Percentiles rank a stretch among this genome's conserved stretches.
phyloP scores from a whole-genome alignment of 2,797 vertebrate genomes.

The Helostoma temminkii region DNA sequence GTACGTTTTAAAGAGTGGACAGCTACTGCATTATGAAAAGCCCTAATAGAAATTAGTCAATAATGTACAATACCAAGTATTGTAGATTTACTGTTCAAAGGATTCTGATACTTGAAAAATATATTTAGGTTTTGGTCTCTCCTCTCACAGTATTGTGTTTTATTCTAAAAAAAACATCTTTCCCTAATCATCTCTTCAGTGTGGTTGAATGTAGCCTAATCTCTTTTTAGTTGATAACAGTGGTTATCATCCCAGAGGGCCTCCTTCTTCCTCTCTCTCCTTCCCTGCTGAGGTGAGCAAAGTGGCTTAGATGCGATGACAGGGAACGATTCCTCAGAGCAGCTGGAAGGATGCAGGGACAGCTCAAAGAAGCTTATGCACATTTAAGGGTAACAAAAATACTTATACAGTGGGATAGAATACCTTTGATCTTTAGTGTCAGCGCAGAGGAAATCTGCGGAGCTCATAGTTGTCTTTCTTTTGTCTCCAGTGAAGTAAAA shows the following conservation, averaged over 20 bases:
- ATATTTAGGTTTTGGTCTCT: slow-evolving; percentile 26
- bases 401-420: slow-evolving; percentile 47
- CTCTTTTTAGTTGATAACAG: slow-evolving; percentile 56
- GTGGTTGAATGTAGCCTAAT: slow-evolving; percentile 54
- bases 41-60: background rate
- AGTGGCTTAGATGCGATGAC: slow-evolving; percentile 74
- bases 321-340: slow-evolving; percentile 56
- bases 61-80: slow-evolving; percentile 4
- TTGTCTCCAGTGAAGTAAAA: background rate
- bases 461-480: background rate
- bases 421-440: slow-evolving; percentile 60
- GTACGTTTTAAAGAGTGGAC: slow-evolving; percentile 1
- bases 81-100: slow-evolving; percentile 23
- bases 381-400: slow-evolving; percentile 66
- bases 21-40: slow-evolving; percentile 23
- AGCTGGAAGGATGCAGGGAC: slow-evolving; percentile 58
- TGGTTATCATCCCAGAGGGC: slow-evolving; percentile 54
- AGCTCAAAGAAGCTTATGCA: slow-evolving; percentile 74
- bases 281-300: slow-evolving; percentile 62
- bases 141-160: slow-evolving; percentile 23
- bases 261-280: slow-evolving; percentile 25
- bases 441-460: background rate
- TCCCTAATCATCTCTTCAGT: slow-evolving; percentile 33
- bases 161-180: slow-evolving; percentile 29
- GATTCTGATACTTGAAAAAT: slow-evolving; percentile 29